Percentiles rank a stretch among this genome's conserved stretches.
Evolutionary conservation across 2,113 vertebrate genomes (phyloP).

Genomic region (Oryzias melastigma): DNA sequence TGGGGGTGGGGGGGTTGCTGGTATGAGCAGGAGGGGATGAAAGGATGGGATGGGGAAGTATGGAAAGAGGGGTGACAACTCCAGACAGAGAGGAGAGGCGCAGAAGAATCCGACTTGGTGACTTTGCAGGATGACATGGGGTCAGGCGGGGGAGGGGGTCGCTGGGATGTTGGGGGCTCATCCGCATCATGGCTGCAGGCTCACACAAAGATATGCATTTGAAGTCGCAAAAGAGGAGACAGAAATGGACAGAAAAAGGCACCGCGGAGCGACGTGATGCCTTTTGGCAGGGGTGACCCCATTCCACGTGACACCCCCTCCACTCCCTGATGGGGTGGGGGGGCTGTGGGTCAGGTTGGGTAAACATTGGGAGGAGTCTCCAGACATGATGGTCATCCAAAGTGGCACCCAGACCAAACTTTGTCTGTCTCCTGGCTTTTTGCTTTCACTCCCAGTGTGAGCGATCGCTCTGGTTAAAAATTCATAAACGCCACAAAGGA

Average conservation of each 20-base stretch:
- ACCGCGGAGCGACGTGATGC: conserved; percentile 53
- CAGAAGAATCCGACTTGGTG: conserved; percentile 50
- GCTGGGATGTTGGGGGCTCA: not conserved
- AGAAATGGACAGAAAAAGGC: conserved; percentile 43
- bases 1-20: conserved; percentile 8
- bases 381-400: conserved; percentile 63
- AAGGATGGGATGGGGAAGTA: conserved; percentile 2
- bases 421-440: conserved; percentile 64
- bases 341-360: conserved; percentile 17
- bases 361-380: conserved; percentile 21
- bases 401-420: conserved; percentile 73
- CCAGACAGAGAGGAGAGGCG: conserved; percentile 26
- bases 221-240: conserved; percentile 3
- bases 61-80: conserved; percentile 19
- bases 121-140: conserved; percentile 39
- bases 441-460: conserved; percentile 35
- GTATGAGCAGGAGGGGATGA: not conserved
- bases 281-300: conserved; percentile 74
- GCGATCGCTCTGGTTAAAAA: conserved; percentile 27
- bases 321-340: conserved; percentile 16
- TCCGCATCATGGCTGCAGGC: conserved; percentile 17
- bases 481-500: conserved; percentile 37
- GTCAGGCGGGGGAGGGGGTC: conserved; percentile 18
- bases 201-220: conserved; percentile 7
- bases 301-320: conserved; percentile 27